These are phyloP conservation scores for Champsocephalus esox DNA, from an alignment of 2,797 vertebrate genomes.

Conservation along the genomic window DNA sequence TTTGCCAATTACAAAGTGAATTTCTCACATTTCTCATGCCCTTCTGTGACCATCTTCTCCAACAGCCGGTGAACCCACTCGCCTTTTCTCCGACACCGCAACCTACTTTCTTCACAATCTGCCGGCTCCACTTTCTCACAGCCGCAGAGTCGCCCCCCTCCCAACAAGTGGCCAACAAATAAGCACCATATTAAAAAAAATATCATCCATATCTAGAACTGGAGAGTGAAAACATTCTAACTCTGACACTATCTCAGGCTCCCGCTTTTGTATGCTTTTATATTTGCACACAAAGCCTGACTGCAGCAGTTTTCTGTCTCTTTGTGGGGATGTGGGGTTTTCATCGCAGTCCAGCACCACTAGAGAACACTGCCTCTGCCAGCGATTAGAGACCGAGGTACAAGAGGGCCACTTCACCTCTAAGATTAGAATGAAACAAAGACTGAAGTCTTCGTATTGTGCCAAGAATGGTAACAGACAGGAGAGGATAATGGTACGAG, in stretches of 20 bases:
- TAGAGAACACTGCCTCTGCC: conserved; percentile 76
- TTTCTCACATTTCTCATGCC: conserved; percentile 76
- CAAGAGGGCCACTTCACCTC: conserved; percentile 83
- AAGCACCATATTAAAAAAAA: conserved; percentile 66
- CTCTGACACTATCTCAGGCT: conserved; percentile 79
- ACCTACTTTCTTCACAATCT: conserved; percentile 59
- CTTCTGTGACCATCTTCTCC: conserved; percentile 61
- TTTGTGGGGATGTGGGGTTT: conserved; percentile 71
- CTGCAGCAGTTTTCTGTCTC: conserved; percentile 74
- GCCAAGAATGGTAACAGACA: conserved; percentile 63
- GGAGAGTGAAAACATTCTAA: conserved; percentile 64
- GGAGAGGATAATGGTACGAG: conserved; percentile 44
- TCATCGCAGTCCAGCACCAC: conserved; percentile 67
- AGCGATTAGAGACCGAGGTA: conserved; percentile 75
- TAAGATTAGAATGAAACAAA: conserved; percentile 80
- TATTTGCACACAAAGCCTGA: conserved; percentile 81
- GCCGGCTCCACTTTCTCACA: conserved; percentile 78
- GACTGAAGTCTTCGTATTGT: conserved; percentile 68
- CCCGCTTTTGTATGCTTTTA: conserved; percentile 78
- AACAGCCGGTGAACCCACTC: conserved; percentile 56
- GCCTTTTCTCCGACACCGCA: conserved; percentile 46
- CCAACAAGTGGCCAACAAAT: conserved; percentile 65
- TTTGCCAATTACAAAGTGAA: conserved; percentile 45
- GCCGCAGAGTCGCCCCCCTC: conserved; percentile 33
- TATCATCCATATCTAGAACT: conserved; percentile 72